A percentile compares a stretch with the other conserved stretches of the same genome.
Conservation (phyloP, 2,888 invertebrate genomes). For the Platycheirus albimanus region DNA sequence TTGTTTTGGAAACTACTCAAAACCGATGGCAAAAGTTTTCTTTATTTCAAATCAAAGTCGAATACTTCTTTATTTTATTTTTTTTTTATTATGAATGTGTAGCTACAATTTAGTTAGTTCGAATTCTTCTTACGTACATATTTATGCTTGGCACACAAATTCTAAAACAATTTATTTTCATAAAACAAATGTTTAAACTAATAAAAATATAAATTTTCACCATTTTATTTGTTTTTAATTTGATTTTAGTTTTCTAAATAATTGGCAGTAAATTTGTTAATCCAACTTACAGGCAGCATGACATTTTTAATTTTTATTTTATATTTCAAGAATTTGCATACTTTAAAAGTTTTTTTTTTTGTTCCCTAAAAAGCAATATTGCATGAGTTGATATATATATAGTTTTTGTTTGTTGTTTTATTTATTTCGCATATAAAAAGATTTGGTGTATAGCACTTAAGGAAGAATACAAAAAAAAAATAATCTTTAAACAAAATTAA, state of each 20-base stretch:
- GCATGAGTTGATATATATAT: not conserved
- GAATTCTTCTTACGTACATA: conserved; percentile 23
- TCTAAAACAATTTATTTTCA: conserved; percentile 50
- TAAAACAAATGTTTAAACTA: conserved; percentile 67
- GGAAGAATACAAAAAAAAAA: conserved; percentile 69
- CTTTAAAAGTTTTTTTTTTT: conserved; percentile 7
- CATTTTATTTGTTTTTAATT: conserved; percentile 33
- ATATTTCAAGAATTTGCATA: conserved; percentile 16
- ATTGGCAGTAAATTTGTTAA: conserved; percentile 68
- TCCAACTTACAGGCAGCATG: conserved; percentile 49
- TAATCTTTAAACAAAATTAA: conserved; percentile 63
- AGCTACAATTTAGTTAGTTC: conserved; percentile 64
- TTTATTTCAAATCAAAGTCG: not conserved
- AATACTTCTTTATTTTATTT: conserved; percentile 35
- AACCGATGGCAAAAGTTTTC: too few relatives aligned
- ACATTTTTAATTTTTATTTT: conserved; percentile 14
- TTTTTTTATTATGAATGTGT: conserved; percentile 46
- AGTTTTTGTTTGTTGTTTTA: conserved; percentile 1
- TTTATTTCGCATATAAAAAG: conserved; percentile 13
- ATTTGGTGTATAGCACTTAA: conserved; percentile 74
- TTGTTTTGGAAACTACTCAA: too few relatives aligned
- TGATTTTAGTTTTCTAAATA: conserved; percentile 15
- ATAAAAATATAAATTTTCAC: conserved; percentile 30
- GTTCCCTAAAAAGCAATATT: conserved; percentile 3
- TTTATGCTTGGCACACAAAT: conserved; percentile 55